Percentiles rank a stretch among this genome's conserved stretches.
Evolutionary conservation across 2,113 vertebrate species (phyloP).

Genomic region (Peromyscus maniculatus): DNA sequence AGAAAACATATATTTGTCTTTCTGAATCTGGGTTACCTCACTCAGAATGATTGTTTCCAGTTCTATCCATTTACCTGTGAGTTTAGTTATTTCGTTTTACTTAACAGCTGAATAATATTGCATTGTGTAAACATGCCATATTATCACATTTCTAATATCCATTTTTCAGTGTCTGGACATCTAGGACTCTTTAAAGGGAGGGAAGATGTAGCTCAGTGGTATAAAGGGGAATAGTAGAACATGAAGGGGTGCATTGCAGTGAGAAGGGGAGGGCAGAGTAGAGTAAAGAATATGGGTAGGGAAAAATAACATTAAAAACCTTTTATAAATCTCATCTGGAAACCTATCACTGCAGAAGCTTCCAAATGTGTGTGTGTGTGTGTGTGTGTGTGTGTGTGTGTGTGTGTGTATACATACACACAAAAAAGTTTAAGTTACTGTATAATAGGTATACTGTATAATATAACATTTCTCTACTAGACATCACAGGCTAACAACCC

Average conservation of each 20-base stretch:
- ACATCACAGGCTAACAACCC: neutral
- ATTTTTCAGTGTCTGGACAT: neutral
- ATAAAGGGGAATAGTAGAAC: neutral
- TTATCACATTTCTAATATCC: neutral
- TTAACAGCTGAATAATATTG: neutral
- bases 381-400: neutral
- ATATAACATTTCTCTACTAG: neutral
- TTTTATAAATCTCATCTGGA: neutral
- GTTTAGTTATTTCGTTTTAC: neutral
- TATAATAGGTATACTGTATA: neutral
- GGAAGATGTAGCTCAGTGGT: neutral
- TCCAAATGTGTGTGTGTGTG: neutral
- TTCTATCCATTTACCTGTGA: neutral
- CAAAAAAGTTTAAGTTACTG: neutral
- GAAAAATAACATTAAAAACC: neutral
- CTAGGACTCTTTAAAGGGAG: neutral
- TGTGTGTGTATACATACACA: neutral
- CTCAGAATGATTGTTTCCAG: neutral
- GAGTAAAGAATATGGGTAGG: neutral
- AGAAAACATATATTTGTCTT: neutral
- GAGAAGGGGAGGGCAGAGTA: neutral
- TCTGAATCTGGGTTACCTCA: neutral
- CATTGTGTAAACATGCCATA: neutral
- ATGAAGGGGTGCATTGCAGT: neutral
- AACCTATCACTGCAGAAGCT: neutral